Evolutionary conservation across 2,113 vertebrate genomes (phyloP).

Genomic region (Andinoacara biseriatus): DNA sequence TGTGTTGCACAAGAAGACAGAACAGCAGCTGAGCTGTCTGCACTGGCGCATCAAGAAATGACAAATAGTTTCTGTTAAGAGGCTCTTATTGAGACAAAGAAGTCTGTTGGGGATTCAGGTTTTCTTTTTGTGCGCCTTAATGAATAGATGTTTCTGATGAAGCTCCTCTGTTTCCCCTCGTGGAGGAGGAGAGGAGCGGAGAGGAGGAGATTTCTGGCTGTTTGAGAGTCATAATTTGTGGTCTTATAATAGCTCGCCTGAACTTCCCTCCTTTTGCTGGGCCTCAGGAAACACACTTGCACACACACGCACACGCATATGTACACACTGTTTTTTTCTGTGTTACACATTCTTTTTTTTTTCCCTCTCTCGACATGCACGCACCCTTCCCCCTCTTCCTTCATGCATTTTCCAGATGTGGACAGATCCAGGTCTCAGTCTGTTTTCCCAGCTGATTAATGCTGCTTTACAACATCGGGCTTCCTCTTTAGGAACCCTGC

Average conservation of each 20-base stretch:
- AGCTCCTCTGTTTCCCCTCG: conserved; percentile 7
- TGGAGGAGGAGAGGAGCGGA: not conserved
- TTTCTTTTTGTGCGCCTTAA: not conserved
- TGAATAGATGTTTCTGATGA: conserved; percentile 22
- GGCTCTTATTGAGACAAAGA: conserved; percentile 11
- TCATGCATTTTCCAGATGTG: conserved; percentile 64
- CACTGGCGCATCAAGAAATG: not conserved
- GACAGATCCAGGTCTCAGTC: not conserved
- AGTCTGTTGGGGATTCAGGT: not conserved
- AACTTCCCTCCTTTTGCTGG: conserved; percentile 56
- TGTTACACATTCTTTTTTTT: conserved; percentile 34
- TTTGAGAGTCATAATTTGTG: conserved; percentile 54
- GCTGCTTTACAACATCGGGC: not conserved
- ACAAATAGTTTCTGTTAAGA: not conserved
- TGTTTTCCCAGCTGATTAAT: conserved; percentile 1
- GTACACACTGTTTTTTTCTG: conserved; percentile 19
- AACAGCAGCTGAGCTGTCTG: not conserved
- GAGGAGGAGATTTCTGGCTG: conserved; percentile 44
- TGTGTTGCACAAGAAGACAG: not conserved
- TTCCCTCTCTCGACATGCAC: not conserved
- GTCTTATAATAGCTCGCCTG: conserved; percentile 68
- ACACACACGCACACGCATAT: conserved; percentile 9
- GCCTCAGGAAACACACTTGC: conserved; percentile 54
- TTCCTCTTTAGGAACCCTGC: conserved; percentile 27
- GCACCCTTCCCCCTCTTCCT: conserved; percentile 4